Conservation (phyloP, 2,888 invertebrate genomes). For the Myopa tessellatipennis region DNA sequence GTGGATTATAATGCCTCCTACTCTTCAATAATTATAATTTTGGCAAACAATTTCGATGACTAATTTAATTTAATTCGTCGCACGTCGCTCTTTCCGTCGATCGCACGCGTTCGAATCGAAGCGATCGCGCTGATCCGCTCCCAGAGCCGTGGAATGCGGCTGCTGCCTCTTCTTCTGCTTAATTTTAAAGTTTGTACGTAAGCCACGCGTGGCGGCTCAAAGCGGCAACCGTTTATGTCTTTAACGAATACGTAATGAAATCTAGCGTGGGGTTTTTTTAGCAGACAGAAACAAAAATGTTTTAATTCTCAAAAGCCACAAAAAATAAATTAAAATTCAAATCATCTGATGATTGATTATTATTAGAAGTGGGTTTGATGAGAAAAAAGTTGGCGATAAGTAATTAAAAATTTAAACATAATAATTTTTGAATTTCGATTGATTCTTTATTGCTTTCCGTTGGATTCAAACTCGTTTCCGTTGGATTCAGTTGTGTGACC, state of each 20-base stretch:
- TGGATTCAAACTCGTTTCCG: no score
- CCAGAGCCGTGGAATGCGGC: not conserved
- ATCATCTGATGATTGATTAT: not conserved
- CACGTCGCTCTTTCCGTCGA: not conserved
- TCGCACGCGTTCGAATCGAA: not conserved
- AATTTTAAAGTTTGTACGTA: no score
- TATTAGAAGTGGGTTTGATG: no score
- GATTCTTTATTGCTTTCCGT: no score
- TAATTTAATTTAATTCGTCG: not conserved
- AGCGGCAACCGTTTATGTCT: not conserved
- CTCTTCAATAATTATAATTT: no score
- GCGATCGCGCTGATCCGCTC: not conserved
- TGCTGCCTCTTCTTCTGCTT: not conserved
- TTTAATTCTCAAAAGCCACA: not conserved
- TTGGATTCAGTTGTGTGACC: no score
- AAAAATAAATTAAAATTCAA: not conserved
- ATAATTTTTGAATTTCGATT: no score
- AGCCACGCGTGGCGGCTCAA: not conserved
- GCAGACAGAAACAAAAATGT: no score
- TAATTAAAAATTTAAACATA: no score
- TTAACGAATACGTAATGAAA: constrained; percentile 18
- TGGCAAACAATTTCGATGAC: no score
- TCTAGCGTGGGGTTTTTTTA: not conserved
- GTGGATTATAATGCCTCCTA: no score
- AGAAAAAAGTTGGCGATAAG: no score